Conservation (phyloP, 30 jellyfish, hydroid and myxozoan genomes). For the Turritopsis dohrnii region DNA sequence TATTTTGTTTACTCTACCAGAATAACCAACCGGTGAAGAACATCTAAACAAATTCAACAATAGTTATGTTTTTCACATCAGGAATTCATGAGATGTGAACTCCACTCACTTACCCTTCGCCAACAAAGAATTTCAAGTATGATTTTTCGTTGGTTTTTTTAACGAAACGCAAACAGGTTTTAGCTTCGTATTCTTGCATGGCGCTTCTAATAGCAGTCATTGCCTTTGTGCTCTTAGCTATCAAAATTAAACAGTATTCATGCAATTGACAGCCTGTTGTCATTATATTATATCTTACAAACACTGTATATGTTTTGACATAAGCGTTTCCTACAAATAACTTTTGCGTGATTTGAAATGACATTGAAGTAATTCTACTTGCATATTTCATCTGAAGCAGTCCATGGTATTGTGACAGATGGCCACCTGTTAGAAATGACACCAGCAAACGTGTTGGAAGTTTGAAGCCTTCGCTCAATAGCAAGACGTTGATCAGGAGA, state of each 20-base stretch:
- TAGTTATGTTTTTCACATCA: no score
- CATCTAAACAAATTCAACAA: slow-evolving; percentile 38
- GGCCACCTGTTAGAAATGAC: slow-evolving; percentile 9
- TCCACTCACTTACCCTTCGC: slow-evolving; percentile 6
- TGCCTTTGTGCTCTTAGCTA: slow-evolving; percentile 51
- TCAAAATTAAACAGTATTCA: not conserved
- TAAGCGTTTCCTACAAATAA: no score
- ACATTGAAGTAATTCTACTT: no score
- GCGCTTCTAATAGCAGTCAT: slow-evolving; percentile 62
- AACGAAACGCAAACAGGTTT: slow-evolving; percentile 58
- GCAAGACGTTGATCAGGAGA: not conserved
- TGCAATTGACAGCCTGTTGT: not conserved
- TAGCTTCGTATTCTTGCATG: slow-evolving; percentile 61
- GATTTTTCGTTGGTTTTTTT: slow-evolving; percentile 62
- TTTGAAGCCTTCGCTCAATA: not conserved
- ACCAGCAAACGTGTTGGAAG: not conserved
- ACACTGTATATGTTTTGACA: no score
- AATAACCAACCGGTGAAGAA: slow-evolving; percentile 72
- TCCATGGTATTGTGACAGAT: not conserved
- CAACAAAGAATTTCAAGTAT: slow-evolving; percentile 38
- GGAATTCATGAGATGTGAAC: no score
- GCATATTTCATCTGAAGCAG: not conserved
- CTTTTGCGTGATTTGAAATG: no score
- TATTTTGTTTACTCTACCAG: slow-evolving; percentile 37
- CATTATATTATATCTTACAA: no score